Conservation (phyloP, 2,113 vertebrate species). For the Gymnarchus niloticus region DNA sequence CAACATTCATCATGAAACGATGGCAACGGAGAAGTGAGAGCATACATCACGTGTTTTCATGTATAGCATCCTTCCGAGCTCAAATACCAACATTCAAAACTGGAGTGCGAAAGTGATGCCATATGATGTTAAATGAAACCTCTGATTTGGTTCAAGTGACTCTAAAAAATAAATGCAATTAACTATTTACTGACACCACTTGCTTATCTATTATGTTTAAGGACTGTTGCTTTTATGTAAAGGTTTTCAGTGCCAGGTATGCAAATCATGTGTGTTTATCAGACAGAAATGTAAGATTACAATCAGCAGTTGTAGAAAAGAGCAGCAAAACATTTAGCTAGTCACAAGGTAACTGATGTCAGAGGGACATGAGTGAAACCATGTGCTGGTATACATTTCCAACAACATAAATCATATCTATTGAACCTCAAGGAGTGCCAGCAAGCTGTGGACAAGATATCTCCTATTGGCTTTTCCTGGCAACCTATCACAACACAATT, state of each 20-base stretch:
- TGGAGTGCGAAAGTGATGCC: not conserved
- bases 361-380: not conserved
- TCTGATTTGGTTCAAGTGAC: not conserved
- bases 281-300: not conserved
- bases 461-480: conserved; percentile 10
- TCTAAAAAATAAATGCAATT: not conserved
- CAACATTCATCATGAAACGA: not conserved
- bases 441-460: not conserved
- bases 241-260: not conserved
- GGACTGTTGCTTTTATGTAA: not conserved
- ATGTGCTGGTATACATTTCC: not conserved
- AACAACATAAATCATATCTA: not conserved
- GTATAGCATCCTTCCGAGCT: not conserved
- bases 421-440: not conserved
- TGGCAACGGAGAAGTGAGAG: not conserved
- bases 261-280: not conserved
- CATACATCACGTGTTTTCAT: not conserved
- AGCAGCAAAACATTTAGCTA: not conserved
- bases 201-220: not conserved
- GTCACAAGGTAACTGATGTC: not conserved
- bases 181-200: not conserved
- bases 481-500: conserved; percentile 16
- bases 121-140: not conserved
- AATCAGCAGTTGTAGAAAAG: too few relatives aligned
- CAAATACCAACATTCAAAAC: not conserved